These are phyloP conservation scores for Plotosus lineatus DNA, from an alignment of 2,113 vertebrate genomes.

Conservation along the genomic window DNA sequence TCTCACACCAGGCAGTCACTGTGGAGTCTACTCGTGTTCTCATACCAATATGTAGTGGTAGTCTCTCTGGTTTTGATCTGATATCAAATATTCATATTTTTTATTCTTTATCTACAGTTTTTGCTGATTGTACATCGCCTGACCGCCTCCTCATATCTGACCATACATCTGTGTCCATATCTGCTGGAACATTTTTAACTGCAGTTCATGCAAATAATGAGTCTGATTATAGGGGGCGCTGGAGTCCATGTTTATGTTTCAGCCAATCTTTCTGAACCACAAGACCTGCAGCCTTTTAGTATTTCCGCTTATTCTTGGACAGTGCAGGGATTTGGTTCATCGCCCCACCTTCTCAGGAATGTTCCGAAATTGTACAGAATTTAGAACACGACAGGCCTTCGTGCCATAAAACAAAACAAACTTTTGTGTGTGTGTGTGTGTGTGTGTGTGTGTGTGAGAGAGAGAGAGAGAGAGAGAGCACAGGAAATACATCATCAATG, in stretches of 20 bases:
- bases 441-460: neutral
- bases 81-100: neutral
- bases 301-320: neutral
- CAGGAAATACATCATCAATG: neutral
- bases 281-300: neutral
- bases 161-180: neutral
- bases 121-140: neutral
- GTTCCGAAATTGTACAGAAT: neutral
- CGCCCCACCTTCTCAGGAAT: neutral
- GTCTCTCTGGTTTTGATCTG: neutral
- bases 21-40: neutral
- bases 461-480: no score
- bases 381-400: neutral
- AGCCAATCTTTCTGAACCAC: neutral
- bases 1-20: neutral
- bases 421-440: neutral
- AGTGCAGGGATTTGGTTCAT: neutral
- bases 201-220: neutral
- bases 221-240: neutral
- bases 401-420: neutral
- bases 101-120: neutral
- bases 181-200: neutral
- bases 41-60: neutral
- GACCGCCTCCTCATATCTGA: neutral
- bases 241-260: neutral